These are phyloP conservation scores for Hedya salicella DNA, from an alignment of 2,888 invertebrate species.

Conservation along the genomic window DNA sequence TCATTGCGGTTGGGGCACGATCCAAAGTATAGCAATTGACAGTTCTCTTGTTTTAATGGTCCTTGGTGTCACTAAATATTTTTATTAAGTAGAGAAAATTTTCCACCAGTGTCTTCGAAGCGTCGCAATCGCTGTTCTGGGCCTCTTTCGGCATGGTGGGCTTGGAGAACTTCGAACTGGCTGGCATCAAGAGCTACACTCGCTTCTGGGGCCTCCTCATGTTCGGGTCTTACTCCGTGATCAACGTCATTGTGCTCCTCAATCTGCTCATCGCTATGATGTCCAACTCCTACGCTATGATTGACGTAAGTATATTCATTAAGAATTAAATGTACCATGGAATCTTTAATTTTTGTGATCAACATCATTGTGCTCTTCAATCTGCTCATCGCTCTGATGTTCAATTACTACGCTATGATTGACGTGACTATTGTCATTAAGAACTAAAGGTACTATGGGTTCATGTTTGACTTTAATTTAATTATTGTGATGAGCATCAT, in stretches of 20 bases:
- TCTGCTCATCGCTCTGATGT: constrained; percentile 99
- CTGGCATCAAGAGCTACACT: constrained; percentile 95
- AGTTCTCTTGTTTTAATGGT: too few species aligned
- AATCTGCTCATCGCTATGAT: constrained; percentile 99
- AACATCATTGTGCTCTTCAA: constrained; percentile 97
- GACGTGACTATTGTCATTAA: constrained; percentile 86
- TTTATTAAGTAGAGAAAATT: background rate
- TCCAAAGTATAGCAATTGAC: too few species aligned
- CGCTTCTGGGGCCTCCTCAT: constrained; percentile 97
- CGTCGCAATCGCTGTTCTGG: constrained; percentile 98
- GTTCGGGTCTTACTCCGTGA: constrained; percentile 98
- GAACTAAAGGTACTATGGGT: background rate
- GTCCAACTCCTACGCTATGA: constrained; percentile 97
- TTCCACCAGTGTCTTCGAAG: constrained; percentile 92
- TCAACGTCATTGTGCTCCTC: constrained; percentile 96
- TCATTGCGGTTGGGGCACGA: too few species aligned
- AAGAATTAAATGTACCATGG: background rate
- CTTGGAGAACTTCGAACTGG: constrained; percentile 93
- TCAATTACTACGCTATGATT: constrained; percentile 97
- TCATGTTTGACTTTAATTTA: constrained; percentile 69
- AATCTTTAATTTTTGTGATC: constrained; percentile 88
- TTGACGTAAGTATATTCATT: constrained; percentile 92
- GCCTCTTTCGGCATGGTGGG: constrained; percentile 97
- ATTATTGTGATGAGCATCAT: constrained; percentile 97
- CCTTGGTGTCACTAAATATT: too few species aligned